phyloP scores from a whole-genome alignment of 2,113 vertebrate species.

The Okapia johnstoni region DNA sequence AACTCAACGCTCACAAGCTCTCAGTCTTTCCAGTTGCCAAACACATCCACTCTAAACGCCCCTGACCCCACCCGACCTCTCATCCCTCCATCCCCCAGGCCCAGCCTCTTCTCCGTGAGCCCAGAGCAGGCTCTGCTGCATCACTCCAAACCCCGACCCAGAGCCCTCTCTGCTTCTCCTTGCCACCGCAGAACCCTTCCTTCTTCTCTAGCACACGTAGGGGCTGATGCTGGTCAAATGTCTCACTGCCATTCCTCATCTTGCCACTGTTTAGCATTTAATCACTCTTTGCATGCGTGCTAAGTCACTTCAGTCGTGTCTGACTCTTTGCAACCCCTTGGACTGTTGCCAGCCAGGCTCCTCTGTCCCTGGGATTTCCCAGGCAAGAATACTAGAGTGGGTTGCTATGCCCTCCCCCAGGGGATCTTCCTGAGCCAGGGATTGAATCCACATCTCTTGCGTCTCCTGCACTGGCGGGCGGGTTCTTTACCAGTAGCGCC shows the following conservation, averaged over 20 bases:
- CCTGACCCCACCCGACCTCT: background rate
- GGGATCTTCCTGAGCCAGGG: background rate
- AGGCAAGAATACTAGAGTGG: background rate
- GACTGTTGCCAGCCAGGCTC: background rate
- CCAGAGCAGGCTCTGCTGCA: too few species aligned
- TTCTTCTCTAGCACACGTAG: background rate
- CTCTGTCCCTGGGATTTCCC: background rate
- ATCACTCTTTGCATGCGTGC: background rate
- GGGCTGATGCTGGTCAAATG: background rate
- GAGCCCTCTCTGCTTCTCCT: background rate
- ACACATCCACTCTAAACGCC: background rate
- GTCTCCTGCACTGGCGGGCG: background rate
- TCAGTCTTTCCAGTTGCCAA: accelerated
- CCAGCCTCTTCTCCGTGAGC: background rate
- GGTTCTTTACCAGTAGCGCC: background rate
- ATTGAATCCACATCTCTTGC: accelerated
- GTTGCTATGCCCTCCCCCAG: background rate
- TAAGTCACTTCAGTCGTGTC: background rate
- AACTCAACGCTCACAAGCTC: background rate
- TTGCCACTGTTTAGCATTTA: background rate
- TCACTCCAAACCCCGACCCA: background rate
- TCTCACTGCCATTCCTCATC: background rate
- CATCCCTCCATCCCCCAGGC: background rate
- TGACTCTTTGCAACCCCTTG: background rate
- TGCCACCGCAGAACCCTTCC: background rate